Conservation (phyloP, 64 coral and sea anemone genomes). For the Porites lutea region DNA sequence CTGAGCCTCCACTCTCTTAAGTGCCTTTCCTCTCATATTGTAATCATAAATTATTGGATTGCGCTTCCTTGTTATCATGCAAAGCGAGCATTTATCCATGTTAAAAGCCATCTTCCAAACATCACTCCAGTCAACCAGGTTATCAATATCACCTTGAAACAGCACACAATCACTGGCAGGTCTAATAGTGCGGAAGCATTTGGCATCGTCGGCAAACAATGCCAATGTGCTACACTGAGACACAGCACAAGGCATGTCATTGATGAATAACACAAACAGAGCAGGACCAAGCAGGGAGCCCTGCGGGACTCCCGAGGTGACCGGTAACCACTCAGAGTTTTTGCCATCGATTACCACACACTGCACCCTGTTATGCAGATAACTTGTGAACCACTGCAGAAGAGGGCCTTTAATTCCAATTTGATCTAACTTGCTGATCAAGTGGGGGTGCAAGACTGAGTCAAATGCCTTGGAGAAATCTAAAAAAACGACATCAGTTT, state of each 20-base stretch:
- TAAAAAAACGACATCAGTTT: constrained; percentile 45
- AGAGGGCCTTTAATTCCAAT: constrained; percentile 50
- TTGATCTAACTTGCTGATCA: constrained; percentile 61
- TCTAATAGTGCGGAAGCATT: constrained; percentile 59
- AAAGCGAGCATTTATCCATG: constrained; percentile 55
- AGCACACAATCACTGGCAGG: constrained; percentile 1
- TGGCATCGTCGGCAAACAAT: constrained; percentile 64
- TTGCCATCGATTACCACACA: constrained; percentile 54
- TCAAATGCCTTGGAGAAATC: constrained; percentile 74
- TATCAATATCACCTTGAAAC: constrained; percentile 63
- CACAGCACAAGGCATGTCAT: constrained; percentile 33
- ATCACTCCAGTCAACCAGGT: constrained; percentile 40
- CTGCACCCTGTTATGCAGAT: constrained; percentile 47
- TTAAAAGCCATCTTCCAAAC: constrained; percentile 60
- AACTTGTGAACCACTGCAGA: constrained; percentile 68
- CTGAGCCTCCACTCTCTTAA: not conserved
- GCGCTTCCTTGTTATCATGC: constrained; percentile 35
- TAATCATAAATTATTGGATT: no score
- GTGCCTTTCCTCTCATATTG: no score
- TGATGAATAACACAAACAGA: constrained; percentile 64
- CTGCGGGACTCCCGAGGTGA: constrained; percentile 34
- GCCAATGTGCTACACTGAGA: not conserved
- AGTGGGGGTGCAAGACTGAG: constrained; percentile 39
- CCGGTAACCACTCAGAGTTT: constrained; percentile 23
- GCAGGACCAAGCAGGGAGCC: constrained; percentile 53